phyloP scores from a whole-genome alignment of 2,888 invertebrate genomes.

The Pristionchus exspectatus region DNA sequence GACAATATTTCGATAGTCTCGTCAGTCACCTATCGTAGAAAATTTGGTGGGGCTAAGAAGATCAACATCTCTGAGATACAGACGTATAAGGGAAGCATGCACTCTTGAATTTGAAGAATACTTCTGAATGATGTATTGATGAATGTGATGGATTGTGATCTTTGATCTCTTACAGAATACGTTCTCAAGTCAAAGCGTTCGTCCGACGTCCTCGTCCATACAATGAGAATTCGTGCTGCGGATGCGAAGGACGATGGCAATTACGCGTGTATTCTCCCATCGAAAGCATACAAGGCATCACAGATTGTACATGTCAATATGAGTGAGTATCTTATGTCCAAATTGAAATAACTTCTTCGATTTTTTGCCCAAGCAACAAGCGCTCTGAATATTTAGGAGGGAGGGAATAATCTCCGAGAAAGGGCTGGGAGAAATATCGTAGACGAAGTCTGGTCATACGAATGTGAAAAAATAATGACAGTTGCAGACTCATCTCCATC shows the following conservation, averaged over 20 bases:
- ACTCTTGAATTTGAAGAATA: background rate
- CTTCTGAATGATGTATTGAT: no score
- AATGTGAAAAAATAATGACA: no score
- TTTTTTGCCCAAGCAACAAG: background rate
- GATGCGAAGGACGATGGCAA: constrained; percentile 30
- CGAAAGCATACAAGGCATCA: constrained; percentile 62
- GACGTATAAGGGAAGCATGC: no score
- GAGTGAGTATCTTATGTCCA: constrained; percentile 51
- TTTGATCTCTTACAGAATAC: constrained; percentile 60
- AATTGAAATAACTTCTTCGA: no score
- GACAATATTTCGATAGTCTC: background rate
- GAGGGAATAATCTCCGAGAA: no score
- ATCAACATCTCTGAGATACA: no score
- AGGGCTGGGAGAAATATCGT: no score
- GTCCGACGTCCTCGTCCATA: constrained; percentile 65
- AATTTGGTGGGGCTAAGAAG: no score
- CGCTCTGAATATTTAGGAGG: no score
- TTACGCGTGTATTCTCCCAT: constrained; percentile 44
- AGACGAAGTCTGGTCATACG: no score
- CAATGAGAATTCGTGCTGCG: constrained; percentile 63
- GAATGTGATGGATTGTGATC: background rate
- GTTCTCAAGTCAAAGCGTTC: constrained; percentile 68
- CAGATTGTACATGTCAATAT: constrained; percentile 76
- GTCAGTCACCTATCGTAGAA: no score
- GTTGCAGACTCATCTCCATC: background rate